phyloP scores from a whole-genome alignment of 2,113 vertebrate species.

The Lethenteron reissneri region DNA sequence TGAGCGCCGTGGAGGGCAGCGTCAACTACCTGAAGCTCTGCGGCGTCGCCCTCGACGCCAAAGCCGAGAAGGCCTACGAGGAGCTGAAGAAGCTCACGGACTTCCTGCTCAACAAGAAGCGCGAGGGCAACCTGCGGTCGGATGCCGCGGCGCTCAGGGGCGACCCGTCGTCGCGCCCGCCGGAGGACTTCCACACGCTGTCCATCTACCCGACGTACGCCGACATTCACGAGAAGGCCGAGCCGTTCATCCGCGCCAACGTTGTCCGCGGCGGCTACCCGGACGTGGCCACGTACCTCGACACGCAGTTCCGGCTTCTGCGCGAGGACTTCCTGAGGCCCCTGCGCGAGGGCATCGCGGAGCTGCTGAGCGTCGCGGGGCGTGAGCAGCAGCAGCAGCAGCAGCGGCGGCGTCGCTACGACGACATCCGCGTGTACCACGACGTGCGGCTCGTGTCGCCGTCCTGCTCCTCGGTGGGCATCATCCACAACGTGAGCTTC shows the following conservation, averaged over 20 bases:
- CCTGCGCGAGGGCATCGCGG: constrained; percentile 16
- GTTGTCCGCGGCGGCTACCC: constrained; percentile 11
- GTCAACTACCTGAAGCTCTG: constrained; percentile 34
- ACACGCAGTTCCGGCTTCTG: constrained; percentile 18
- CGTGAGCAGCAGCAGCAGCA: not conserved
- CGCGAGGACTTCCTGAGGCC: constrained; percentile 17
- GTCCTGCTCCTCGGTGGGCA: constrained; percentile 11
- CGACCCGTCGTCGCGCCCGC: not conserved
- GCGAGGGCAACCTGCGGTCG: constrained; percentile 36
- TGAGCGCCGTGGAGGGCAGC: constrained; percentile 32
- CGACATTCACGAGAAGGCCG: constrained; percentile 13
- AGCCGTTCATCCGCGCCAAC: constrained; percentile 14
- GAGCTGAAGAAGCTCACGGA: constrained; percentile 27
- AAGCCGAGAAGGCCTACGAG: constrained; percentile 30
- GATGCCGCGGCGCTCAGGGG: not conserved
- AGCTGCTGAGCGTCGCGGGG: constrained; percentile 7
- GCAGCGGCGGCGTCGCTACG: not conserved
- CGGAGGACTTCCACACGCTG: constrained; percentile 12
- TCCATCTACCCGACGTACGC: constrained; percentile 16
- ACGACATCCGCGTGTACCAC: constrained; percentile 13
- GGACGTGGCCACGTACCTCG: constrained; percentile 13
- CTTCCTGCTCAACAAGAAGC: constrained; percentile 42
- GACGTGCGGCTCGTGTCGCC: constrained; percentile 7
- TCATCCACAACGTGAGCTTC: constrained; percentile 11
- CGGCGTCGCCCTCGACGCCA: constrained; percentile 31